Evolutionary conservation across 1,140 invertebrate species (phyloP).

Genomic region (Dinoponera quadriceps): DNA sequence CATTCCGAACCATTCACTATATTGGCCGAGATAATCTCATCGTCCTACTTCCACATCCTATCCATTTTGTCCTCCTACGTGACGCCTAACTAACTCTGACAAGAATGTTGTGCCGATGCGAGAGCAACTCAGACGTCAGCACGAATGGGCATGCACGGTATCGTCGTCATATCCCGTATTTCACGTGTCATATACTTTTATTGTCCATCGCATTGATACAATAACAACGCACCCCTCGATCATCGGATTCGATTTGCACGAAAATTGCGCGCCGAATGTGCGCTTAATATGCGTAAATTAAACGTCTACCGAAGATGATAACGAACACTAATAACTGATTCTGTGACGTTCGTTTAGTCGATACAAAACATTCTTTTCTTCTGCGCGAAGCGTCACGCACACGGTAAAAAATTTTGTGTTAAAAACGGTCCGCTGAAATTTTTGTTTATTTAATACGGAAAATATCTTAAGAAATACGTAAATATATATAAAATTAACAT

Average conservation of each 20-base stretch:
- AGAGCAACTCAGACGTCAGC: slow-evolving; percentile 1
- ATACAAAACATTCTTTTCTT: too few species aligned
- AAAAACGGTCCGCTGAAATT: too few species aligned
- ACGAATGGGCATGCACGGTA: not conserved
- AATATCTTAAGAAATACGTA: too few species aligned
- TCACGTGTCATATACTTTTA: not conserved
- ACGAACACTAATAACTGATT: too few species aligned
- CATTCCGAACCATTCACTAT: slow-evolving; percentile 82
- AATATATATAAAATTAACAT: too few species aligned
- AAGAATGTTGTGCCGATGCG: slow-evolving; percentile 27
- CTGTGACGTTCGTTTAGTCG: too few species aligned
- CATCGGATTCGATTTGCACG: not conserved
- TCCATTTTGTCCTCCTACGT: slow-evolving; percentile 80
- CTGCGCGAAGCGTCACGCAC: too few species aligned
- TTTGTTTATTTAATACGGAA: too few species aligned
- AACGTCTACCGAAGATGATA: too few species aligned
- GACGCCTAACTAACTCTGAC: slow-evolving; percentile 66
- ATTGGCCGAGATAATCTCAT: slow-evolving; percentile 83
- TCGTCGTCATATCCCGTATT: not conserved
- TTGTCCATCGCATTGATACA: not conserved
- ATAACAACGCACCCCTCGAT: not conserved
- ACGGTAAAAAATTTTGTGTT: too few species aligned
- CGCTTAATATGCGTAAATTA: too few species aligned
- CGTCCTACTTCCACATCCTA: slow-evolving; percentile 79
- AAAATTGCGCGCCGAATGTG: too few species aligned